Evolutionary conservation across 2,888 invertebrate genomes (phyloP).

Genomic region (Apamea crenata): DNA sequence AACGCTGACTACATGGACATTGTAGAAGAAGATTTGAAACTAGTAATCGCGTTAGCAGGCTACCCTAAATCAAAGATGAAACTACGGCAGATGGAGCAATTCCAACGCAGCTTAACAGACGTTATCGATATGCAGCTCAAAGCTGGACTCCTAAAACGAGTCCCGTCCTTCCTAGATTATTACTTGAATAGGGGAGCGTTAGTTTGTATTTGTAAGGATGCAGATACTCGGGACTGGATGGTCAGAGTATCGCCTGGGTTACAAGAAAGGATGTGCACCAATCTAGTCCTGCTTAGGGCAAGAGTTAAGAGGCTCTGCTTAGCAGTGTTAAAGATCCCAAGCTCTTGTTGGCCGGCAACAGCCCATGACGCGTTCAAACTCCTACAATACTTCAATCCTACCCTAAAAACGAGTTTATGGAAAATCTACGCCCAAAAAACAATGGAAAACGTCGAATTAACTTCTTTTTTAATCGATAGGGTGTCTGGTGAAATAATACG

Average conservation of each 20-base stretch:
- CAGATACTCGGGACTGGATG: conserved; percentile 84
- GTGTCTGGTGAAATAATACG: conserved; percentile 85
- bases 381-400: conserved; percentile 86
- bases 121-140: conserved; percentile 85
- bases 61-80: conserved; percentile 85
- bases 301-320: conserved; percentile 83
- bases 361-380: conserved; percentile 84
- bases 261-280: conserved; percentile 83
- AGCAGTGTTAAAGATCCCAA: conserved; percentile 82
- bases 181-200: conserved; percentile 85
- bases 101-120: conserved; percentile 79
- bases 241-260: conserved; percentile 82
- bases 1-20: conserved; percentile 83
- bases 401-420: conserved; percentile 81
- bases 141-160: conserved; percentile 79
- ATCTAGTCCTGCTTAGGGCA: conserved; percentile 80
- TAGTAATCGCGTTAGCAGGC: conserved; percentile 82
- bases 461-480: conserved; percentile 83
- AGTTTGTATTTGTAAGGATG: conserved; percentile 85
- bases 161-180: conserved; percentile 83
- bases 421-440: conserved; percentile 82
- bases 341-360: conserved; percentile 80
- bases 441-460: conserved; percentile 76
- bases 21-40: conserved; percentile 81
- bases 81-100: conserved; percentile 81